Evolutionary conservation across 2,113 vertebrate species (phyloP).

Genomic region (Cyprinus carpio): DNA sequence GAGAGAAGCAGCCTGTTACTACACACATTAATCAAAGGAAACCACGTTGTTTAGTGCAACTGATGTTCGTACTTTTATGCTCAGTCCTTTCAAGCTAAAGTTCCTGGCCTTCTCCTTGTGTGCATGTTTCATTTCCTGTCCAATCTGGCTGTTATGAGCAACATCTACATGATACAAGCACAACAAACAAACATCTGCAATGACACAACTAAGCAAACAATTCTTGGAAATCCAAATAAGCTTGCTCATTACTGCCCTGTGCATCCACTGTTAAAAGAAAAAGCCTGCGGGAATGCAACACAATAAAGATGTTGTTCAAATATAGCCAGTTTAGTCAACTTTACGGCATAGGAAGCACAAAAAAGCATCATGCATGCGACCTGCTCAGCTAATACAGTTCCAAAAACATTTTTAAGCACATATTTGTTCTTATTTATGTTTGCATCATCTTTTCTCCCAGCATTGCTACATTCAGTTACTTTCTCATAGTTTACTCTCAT

Average conservation of each 20-base stretch:
- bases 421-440: not conserved
- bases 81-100: not conserved
- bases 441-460: not conserved
- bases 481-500: constrained; percentile 16
- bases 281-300: not conserved
- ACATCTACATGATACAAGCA: not conserved
- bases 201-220: constrained; percentile 9
- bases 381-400: not conserved
- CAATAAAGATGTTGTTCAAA: not conserved
- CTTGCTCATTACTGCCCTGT: constrained; percentile 33
- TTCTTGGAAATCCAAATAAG: not conserved
- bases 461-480: constrained; percentile 3
- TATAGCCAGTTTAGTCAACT: not conserved
- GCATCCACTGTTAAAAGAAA: not conserved
- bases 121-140: constrained; percentile 9
- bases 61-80: not conserved
- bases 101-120: not conserved
- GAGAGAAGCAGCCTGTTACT: constrained; percentile 8
- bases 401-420: not conserved
- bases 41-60: not conserved
- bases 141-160: not conserved
- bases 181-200: not conserved
- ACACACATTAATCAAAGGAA: not conserved
- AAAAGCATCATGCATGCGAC: not conserved
- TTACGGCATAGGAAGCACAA: not conserved